These are phyloP conservation scores for Camponotus pennsylvanicus DNA, from an alignment of 1,140 invertebrate genomes.

Conservation along the genomic window DNA sequence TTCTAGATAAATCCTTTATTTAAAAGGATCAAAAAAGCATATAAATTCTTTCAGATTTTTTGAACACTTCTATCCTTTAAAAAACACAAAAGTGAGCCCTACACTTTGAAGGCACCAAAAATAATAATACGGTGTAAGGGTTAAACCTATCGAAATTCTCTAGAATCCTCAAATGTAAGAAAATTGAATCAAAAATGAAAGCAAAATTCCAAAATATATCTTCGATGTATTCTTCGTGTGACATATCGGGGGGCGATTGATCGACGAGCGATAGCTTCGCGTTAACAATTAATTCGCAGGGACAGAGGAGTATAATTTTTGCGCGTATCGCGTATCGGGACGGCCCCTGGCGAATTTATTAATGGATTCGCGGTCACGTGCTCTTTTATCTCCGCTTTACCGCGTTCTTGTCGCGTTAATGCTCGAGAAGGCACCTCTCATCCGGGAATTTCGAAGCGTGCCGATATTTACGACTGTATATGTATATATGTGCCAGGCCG, in stretches of 20 bases:
- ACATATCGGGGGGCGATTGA: constrained; percentile 10
- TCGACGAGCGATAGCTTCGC: constrained; percentile 14
- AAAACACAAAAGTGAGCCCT: no score
- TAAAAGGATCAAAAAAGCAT: no score
- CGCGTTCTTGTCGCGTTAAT: constrained; percentile 30
- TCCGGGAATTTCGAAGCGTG: constrained; percentile 15
- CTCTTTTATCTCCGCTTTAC: constrained; percentile 31
- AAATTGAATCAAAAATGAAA: no score
- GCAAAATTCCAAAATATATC: no score
- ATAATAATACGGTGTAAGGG: no score
- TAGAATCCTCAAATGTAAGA: no score
- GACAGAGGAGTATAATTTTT: constrained; percentile 23
- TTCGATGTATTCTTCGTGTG: constrained; percentile 22
- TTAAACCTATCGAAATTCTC: no score
- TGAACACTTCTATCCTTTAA: no score
- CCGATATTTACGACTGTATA: constrained; percentile 6
- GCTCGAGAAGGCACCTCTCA: not conserved
- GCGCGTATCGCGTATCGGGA: constrained; percentile 21
- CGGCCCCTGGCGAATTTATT: constrained; percentile 39
- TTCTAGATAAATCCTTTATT: no score
- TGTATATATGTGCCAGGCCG: not conserved
- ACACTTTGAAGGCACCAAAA: no score
- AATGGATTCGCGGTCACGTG: constrained; percentile 51
- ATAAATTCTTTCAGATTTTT: no score
- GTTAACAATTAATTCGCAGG: constrained; percentile 10